Percentiles rank a stretch among this genome's conserved stretches.
Evolutionary conservation across 35 echinoderm and acorn worm species (phyloP).

Genomic region (Antedon bifida): DNA sequence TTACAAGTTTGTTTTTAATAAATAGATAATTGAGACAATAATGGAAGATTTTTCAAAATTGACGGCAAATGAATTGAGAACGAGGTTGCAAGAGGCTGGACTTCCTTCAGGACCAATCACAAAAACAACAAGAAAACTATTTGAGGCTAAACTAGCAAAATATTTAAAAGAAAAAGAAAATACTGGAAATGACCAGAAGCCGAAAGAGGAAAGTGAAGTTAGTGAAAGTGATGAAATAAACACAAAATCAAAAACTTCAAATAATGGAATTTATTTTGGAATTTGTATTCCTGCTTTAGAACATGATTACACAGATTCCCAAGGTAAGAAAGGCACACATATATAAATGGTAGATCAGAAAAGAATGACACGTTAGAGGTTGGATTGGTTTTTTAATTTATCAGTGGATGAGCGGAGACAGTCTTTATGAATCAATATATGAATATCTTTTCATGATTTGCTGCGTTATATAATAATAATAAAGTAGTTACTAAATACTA

Average conservation of each 20-base stretch:
- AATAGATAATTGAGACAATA: neutral
- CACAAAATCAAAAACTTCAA: neutral
- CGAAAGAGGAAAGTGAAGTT: too few relatives aligned
- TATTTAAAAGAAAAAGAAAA: slow-evolving; percentile 1
- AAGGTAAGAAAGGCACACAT: neutral
- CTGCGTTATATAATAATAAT: too few relatives aligned
- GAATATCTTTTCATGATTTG: too few relatives aligned
- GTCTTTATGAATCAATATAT: too few relatives aligned
- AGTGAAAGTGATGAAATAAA: too few relatives aligned
- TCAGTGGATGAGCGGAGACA: too few relatives aligned
- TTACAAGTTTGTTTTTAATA: too few relatives aligned
- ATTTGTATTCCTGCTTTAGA: neutral
- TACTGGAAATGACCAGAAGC: too few relatives aligned
- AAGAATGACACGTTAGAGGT: too few relatives aligned
- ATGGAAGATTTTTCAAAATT: neutral
- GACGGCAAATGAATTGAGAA: slow-evolving; percentile 14
- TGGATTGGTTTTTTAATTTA: too few relatives aligned
- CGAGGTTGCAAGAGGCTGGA: slow-evolving; percentile 28
- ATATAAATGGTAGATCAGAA: neutral
- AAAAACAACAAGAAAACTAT: slow-evolving; percentile 52
- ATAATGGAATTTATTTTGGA: neutral
- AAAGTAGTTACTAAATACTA: too few relatives aligned
- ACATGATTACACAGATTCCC: neutral
- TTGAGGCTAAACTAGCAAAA: slow-evolving; percentile 49
- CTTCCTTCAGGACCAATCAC: slow-evolving; percentile 47